Conservation (phyloP, 1,140 invertebrate species). For the Acromyrmex heyeri region DNA sequence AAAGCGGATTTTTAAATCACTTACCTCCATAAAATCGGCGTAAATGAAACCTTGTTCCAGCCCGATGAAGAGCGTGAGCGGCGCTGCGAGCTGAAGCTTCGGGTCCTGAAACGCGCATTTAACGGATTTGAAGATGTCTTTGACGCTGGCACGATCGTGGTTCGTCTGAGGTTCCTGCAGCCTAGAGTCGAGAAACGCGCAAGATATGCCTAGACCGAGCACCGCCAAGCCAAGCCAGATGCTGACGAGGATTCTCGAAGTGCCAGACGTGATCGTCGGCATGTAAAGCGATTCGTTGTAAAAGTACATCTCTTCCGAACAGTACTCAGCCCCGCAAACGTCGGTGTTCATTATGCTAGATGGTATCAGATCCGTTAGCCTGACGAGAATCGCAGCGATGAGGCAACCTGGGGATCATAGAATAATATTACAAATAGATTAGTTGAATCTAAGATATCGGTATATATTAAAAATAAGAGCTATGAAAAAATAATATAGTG, state of each 20-base stretch:
- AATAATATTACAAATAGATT: background rate
- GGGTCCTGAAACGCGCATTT: slow-evolving; percentile 85
- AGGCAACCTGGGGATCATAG: slow-evolving; percentile 76
- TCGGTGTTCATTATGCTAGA: slow-evolving; percentile 64
- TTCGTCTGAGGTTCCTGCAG: slow-evolving; percentile 83
- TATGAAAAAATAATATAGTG: no score
- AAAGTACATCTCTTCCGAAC: slow-evolving; percentile 79
- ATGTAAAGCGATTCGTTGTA: slow-evolving; percentile 81
- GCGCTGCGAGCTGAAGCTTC: slow-evolving; percentile 88
- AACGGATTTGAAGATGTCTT: slow-evolving; percentile 80
- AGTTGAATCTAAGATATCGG: background rate
- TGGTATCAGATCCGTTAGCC: slow-evolving; percentile 74
- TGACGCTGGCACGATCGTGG: slow-evolving; percentile 75
- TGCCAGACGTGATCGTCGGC: slow-evolving; percentile 83
- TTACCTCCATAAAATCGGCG: slow-evolving; percentile 90
- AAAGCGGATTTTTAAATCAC: background rate
- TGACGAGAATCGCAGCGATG: slow-evolving; percentile 80
- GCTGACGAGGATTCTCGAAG: slow-evolving; percentile 85
- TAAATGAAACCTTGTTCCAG: slow-evolving; percentile 92
- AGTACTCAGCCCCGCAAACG: slow-evolving; percentile 82
- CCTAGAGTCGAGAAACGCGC: slow-evolving; percentile 86
- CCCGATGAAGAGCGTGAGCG: slow-evolving; percentile 90
- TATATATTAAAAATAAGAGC: background rate
- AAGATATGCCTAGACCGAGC: slow-evolving; percentile 86
- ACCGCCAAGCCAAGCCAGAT: slow-evolving; percentile 87